These are phyloP conservation scores for Chaenodraco wilsoni DNA, from an alignment of 2,797 vertebrate genomes.

Conservation along the genomic window DNA sequence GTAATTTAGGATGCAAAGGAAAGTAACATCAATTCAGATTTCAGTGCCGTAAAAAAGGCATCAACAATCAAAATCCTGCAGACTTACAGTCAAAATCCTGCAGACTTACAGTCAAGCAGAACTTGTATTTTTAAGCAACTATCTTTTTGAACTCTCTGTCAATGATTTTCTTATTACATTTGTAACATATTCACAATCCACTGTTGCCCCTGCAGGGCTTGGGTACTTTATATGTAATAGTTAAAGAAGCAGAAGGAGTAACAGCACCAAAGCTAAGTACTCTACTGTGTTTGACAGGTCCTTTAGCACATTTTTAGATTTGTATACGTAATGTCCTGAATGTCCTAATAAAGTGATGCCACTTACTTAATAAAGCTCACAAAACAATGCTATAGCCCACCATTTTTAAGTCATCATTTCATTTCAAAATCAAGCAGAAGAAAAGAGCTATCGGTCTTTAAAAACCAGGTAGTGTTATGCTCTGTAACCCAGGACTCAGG, in stretches of 20 bases:
- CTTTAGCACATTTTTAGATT: too few relatives aligned
- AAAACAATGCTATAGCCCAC: too few relatives aligned
- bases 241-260: not conserved
- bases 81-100: not conserved
- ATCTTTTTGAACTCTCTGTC: not conserved
- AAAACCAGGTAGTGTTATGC: too few relatives aligned
- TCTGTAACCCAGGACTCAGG: too few relatives aligned
- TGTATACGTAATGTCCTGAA: too few relatives aligned
- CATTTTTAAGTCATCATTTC: too few relatives aligned
- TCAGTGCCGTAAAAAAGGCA: not conserved
- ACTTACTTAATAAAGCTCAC: too few relatives aligned
- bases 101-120: not conserved
- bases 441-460: too few relatives aligned
- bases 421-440: too few relatives aligned
- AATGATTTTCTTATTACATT: not conserved
- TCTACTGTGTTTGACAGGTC: too few relatives aligned
- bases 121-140: not conserved
- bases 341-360: too few relatives aligned
- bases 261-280: too few relatives aligned
- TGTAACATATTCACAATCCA: not conserved
- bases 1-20: not conserved
- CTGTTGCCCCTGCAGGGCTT: not conserved
- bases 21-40: conserved; percentile 3
- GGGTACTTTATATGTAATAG: not conserved
- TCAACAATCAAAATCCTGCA: not conserved